These are phyloP conservation scores for Acanthosepion esculentum DNA, from an alignment of 2,888 invertebrate species.

Conservation along the genomic window DNA sequence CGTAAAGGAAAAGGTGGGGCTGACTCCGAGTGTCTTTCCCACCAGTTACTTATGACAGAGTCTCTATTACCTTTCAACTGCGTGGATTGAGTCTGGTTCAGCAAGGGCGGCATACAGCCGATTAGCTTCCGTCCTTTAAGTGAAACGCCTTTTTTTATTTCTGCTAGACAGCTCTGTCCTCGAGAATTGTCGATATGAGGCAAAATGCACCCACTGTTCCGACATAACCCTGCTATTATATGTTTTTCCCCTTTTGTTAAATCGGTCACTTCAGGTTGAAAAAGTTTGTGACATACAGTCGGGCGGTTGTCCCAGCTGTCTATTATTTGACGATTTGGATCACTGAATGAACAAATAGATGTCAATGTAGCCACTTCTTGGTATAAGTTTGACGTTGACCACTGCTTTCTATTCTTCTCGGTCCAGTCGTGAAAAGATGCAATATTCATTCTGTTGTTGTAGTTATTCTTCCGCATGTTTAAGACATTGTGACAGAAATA, in stretches of 20 bases:
- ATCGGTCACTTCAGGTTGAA: slow-evolving; percentile 6
- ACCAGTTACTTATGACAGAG: not conserved
- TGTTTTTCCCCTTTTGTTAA: slow-evolving; percentile 41
- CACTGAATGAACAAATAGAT: not conserved
- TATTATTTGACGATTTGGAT: not conserved
- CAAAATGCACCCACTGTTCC: slow-evolving; percentile 15
- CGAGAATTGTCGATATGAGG: not conserved
- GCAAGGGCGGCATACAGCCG: not conserved
- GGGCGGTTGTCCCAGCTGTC: not conserved
- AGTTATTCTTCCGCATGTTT: not conserved
- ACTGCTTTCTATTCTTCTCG: not conserved
- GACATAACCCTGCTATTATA: slow-evolving; percentile 44
- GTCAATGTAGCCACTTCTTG: slow-evolving; percentile 42
- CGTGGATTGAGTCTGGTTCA: not conserved
- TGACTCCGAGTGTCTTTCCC: not conserved
- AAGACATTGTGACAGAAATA: slow-evolving; percentile 14
- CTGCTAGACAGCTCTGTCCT: not conserved
- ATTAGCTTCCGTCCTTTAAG: not conserved
- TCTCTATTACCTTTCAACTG: not conserved
- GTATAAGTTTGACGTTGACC: not conserved
- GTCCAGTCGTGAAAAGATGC: slow-evolving; percentile 47
- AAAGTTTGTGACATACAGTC: not conserved
- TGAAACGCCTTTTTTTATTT: not conserved
- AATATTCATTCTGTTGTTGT: not conserved
- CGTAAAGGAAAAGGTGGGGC: not conserved